Base-by-base conservation (phyloP, 2,113 vertebrate genomes). In the Amphilophus citrinellus region DNA sequence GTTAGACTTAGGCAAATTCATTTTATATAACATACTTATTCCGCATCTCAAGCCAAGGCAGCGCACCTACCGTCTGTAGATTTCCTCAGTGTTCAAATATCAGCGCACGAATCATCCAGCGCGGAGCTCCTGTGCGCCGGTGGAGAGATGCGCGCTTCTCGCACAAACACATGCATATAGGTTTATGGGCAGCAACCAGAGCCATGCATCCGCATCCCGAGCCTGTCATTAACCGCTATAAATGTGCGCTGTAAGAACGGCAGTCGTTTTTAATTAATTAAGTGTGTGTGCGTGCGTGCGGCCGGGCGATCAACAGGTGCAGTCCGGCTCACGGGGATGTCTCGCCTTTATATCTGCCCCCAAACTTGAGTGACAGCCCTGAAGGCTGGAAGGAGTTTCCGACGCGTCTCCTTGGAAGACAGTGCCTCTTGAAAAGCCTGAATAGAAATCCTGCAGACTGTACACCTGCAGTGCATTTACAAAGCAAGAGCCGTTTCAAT, bases 321-420 rank as follows among this genome's bases (percentile, higher is more conserved):
- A 32, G 17, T 82, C 15, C 22, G 11, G 18, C 22, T 62, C 61
- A 5, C 18, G 3, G 18, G 32, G 14, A 81, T 2, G 63, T 3
- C 42, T 83, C 24, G 24, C 63, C 30, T 22, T 60, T 85, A 79
- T 62, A 58, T 50, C 27, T 58, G 37, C 65, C 50, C 50, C 47
- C 63, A 11, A 84, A 87, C 18, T 57, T 86, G 79, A 91, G 42
- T 61, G 83, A 86, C 83, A 68, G 76, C 84, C 32, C 22, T 20
- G 15, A 53, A 39, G 81, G 50, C 3, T 79, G 80, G 44, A 18
- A 22, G 5, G 73, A 53, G 80, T 58, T 11, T 14, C 44, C 66
- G 80, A 77, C 42, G 60, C 32, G 66, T 53, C 17, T 73, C 47
- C 47, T 32, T 32, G 47, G 66, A n/a, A 73, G 44, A 73, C 30